These are phyloP conservation scores for Trichopria drosophilae DNA, from an alignment of 2,888 invertebrate species.

Conservation along the genomic window DNA sequence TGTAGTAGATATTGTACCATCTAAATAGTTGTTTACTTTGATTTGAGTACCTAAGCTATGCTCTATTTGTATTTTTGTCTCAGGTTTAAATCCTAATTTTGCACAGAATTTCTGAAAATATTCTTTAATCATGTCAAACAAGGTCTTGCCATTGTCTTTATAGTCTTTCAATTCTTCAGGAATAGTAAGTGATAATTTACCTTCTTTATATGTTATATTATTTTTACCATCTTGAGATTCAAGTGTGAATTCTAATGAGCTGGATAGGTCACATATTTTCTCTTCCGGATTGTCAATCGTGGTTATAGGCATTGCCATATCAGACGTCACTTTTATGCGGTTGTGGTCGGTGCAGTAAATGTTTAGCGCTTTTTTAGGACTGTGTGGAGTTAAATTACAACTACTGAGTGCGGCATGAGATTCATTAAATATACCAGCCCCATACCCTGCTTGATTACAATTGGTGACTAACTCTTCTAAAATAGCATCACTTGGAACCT, in stretches of 20 bases:
- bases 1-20: constrained; percentile 21
- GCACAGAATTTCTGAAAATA: constrained; percentile 22
- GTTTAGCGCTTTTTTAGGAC: constrained; percentile 24
- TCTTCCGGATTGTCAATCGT: constrained; percentile 15
- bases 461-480: constrained; percentile 30
- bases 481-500: constrained; percentile 29
- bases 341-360: constrained; percentile 23
- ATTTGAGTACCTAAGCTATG: constrained; percentile 18
- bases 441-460: constrained; percentile 31
- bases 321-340: constrained; percentile 15
- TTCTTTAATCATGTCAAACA: constrained; percentile 23
- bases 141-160: constrained; percentile 19
- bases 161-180: constrained; percentile 24
- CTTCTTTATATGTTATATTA: constrained; percentile 19
- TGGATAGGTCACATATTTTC: constrained; percentile 19
- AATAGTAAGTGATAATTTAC: constrained; percentile 25
- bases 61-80: constrained; percentile 22
- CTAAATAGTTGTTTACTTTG: constrained; percentile 20
- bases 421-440: constrained; percentile 17
- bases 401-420: constrained; percentile 14
- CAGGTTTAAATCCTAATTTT: constrained; percentile 23
- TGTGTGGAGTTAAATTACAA: constrained; percentile 16
- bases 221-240: constrained; percentile 21
- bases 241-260: constrained; percentile 25
- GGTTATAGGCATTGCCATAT: constrained; percentile 18